Base-by-base conservation (phyloP, 2,888 invertebrate genomes). In the Physocephala rufipes region DNA sequence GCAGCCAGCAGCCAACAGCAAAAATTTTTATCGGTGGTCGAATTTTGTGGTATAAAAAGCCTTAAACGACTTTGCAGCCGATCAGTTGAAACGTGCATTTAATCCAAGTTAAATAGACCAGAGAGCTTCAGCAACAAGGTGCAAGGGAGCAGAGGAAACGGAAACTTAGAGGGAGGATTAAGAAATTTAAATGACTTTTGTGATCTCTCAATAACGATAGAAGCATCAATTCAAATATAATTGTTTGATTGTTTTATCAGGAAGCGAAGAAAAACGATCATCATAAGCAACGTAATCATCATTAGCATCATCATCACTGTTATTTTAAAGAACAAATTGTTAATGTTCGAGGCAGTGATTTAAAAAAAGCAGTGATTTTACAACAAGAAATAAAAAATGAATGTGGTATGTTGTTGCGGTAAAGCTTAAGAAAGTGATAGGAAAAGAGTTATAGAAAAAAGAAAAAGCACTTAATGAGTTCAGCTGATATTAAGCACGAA, bases 21-120 rank as follows among this genome's bases (percentile, higher is more conserved):
- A 36, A 36, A 66, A 55, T 70, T 67, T 65, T 64, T 58, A 28
- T 13, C 67, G 67, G 59, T 49, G 68, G 16, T 58, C 71, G 43
- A 73, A 75, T 75, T 76, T 77, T 77, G 78, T 64, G 75, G 79
- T 83, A 83, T 83, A 83, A 82, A 83, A 83, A 81, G 81, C 79
- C 80, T 78, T 78, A 79, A 77, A 78, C 77, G 77, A 75, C 76
- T 80, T 81, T 80, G 76, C 76, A 75, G 79, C 78, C 78, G 79
- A 80, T 83, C 83, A 83, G 83, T 83, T 78, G 76, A 79, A 77
- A 55, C 67, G 67, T 59, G 53, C 64, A 58, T 68, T 68, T 63
- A 64, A 61, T 36, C 65, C 59, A 65, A 62, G 59, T 30, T 62
- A 43, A 62, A 45, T 49, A 62, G 65, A 65, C 59, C 67, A 45